Conservation (phyloP, 2,113 vertebrate species). For the Solenodon paradoxus region DNA sequence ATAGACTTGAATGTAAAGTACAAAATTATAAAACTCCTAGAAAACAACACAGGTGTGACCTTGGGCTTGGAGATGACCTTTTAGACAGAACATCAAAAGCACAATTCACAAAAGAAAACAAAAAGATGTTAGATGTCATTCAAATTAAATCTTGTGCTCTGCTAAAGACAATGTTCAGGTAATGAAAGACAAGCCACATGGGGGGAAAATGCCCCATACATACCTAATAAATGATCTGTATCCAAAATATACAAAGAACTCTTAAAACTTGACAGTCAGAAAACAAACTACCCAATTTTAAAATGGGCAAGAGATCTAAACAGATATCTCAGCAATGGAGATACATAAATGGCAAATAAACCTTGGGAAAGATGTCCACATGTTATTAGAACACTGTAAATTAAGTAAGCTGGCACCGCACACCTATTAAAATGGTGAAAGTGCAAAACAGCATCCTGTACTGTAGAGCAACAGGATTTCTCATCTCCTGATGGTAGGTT, state of each 20-base stretch:
- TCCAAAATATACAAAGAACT: background rate
- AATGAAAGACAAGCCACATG: background rate
- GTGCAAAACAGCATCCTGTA: too few species aligned
- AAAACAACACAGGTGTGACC: background rate
- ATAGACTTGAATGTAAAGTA: background rate
- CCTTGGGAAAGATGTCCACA: background rate
- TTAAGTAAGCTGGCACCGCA: background rate
- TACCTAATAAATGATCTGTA: background rate
- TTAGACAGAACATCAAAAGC: background rate
- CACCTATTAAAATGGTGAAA: background rate
- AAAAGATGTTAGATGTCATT: background rate
- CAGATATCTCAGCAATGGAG: background rate
- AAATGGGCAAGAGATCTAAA: background rate
- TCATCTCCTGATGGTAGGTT: background rate
- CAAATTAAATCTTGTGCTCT: background rate
- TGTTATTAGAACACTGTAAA: background rate
- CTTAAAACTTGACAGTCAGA: background rate
- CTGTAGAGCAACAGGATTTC: background rate
- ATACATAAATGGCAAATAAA: background rate
- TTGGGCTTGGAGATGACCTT: background rate
- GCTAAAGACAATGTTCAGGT: background rate
- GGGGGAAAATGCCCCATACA: background rate
- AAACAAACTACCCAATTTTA: background rate
- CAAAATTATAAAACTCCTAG: background rate
- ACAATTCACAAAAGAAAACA: background rate